Evolutionary conservation across 1,140 invertebrate species (phyloP).

Genomic region (Ganaspis sp.): DNA sequence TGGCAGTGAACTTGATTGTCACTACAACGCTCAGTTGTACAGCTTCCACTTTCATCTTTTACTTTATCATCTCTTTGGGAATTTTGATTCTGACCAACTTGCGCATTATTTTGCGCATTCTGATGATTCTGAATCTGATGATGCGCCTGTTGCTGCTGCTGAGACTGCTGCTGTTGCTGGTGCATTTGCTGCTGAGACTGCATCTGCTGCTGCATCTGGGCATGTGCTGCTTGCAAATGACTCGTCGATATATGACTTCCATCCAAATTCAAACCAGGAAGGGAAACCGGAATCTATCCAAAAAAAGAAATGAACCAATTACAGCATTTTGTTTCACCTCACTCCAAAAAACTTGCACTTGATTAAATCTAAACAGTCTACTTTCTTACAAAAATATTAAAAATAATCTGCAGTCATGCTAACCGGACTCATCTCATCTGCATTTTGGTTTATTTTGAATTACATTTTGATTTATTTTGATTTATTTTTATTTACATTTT

Average conservation of each 20-base stretch:
- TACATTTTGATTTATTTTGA: too few species aligned
- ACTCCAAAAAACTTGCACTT: background rate
- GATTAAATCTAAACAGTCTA: background rate
- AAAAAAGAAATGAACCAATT: constrained; percentile 15
- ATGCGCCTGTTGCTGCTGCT: constrained; percentile 62
- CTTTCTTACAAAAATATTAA: background rate
- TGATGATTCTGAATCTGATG: constrained; percentile 74
- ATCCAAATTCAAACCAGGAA: constrained; percentile 72
- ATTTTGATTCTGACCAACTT: constrained; percentile 64
- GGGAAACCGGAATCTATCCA: constrained; percentile 72
- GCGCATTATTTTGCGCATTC: constrained; percentile 65
- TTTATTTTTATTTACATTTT: too few species aligned
- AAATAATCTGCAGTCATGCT: background rate
- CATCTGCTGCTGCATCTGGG: constrained; percentile 75
- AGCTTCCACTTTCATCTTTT: constrained; percentile 71
- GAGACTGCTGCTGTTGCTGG: constrained; percentile 61
- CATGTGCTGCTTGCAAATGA: constrained; percentile 73
- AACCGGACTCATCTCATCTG: background rate
- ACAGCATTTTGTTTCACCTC: background rate
- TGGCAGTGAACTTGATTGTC: constrained; percentile 74
- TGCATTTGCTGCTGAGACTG: constrained; percentile 70
- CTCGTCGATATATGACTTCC: constrained; percentile 71
- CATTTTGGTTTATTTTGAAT: too few species aligned
- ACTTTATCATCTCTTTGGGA: constrained; percentile 70
- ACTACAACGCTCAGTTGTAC: constrained; percentile 70